Evolutionary conservation across 2,888 invertebrate species (phyloP).

Genomic region (Stenodema calcarata): DNA sequence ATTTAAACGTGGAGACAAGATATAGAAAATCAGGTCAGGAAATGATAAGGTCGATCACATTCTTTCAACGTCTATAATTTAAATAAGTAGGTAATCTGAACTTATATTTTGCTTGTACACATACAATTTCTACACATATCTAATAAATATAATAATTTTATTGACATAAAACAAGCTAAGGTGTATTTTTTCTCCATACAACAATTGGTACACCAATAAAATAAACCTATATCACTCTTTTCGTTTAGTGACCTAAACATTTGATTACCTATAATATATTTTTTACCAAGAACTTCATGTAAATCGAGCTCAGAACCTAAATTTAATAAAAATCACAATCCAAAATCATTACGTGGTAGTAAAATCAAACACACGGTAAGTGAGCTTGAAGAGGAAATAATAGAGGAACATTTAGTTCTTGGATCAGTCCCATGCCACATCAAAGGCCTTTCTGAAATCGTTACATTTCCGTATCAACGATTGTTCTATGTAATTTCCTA

Average conservation of each 20-base stretch:
- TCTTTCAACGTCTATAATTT: background rate
- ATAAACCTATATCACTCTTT: background rate
- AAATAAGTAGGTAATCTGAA: background rate
- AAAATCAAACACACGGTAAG: background rate
- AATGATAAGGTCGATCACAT: too few species aligned
- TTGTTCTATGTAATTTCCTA: background rate
- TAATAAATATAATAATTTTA: background rate
- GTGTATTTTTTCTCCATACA: background rate
- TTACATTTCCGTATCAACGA: background rate
- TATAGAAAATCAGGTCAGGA: too few species aligned
- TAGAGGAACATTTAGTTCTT: background rate
- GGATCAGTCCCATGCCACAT: background rate
- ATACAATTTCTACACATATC: background rate
- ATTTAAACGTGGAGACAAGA: too few species aligned
- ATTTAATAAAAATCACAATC: background rate
- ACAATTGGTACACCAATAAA: background rate
- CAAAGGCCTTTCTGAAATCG: slow-evolving; percentile 1
- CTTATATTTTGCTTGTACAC: background rate
- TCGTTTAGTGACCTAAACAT: background rate
- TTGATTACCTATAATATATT: background rate
- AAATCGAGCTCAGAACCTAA: background rate
- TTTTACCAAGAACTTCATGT: background rate
- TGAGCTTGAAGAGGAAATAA: background rate
- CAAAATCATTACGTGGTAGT: background rate
- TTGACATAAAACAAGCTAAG: background rate